Evolutionary conservation across 1,140 invertebrate genomes (phyloP), one percentile per base, ranked within the genome.

Genomic region (Melitaea cinxia): DNA sequence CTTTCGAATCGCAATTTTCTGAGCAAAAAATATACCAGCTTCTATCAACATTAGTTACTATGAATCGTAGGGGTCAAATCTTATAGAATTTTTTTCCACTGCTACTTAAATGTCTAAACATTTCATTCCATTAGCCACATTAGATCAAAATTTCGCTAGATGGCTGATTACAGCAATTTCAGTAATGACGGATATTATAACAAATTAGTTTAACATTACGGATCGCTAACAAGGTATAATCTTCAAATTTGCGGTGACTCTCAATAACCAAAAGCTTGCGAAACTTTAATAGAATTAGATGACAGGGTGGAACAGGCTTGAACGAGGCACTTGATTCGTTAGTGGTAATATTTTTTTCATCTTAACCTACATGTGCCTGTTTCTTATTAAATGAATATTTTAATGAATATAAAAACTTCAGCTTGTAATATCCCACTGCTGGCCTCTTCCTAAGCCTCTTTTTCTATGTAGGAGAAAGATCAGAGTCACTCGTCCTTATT

Each of bases 281-380:
- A 82, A 76, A 59, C 65, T 71, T 66, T 85, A 83, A 85, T 85
- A 80, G 73, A 82, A 85, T 85, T 83, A 82, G 73, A 64, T 64
- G 61, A 28, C 19, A 21, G 50, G 26, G 30, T 24, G 19, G 21
- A n/a, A 12, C 17, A 4, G 1, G 39, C 37, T n/a, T n/a, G n/a
- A n/a, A 52, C 35, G 49, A 7, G 12, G 17, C 3, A 5, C 6
- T 2, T 19, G 39, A 19, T 42, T 42, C 1, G n/a, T 0, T 45
- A 19, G 15, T n/a, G 15, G 3, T 19, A 4, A 19, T 19, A 17
- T 6, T 1, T 7, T 45, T n/a, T 17, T 28, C 26, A 28, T n/a
- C n/a, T n/a, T n/a, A n/a, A n/a, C n/a, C n/a, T n/a, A n/a, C n/a
- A n/a, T n/a, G n/a, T n/a, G n/a, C n/a, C n/a, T n/a, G n/a, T n/a